Percentiles rank a stretch among this genome's conserved stretches.
Evolutionary conservation across 2,888 invertebrate genomes (phyloP).

Genomic region (Gryllus longicercus): DNA sequence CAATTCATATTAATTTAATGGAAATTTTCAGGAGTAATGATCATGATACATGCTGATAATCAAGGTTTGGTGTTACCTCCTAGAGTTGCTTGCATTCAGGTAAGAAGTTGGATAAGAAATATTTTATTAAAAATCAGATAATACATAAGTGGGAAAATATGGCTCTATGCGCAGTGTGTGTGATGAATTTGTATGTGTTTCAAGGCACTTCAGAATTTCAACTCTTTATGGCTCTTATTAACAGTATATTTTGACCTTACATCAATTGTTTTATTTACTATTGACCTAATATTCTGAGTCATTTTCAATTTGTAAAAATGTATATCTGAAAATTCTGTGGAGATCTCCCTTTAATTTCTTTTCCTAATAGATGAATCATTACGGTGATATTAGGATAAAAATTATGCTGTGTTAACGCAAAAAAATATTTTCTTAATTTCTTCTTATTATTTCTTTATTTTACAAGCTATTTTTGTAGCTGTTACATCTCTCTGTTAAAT

Average conservation of each 20-base stretch:
- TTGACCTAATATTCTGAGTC: no score
- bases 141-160: no score
- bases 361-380: no score
- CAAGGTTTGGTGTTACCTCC: slow-evolving; percentile 95
- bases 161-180: background rate
- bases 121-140: no score
- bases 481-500: slow-evolving; percentile 18
- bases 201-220: background rate
- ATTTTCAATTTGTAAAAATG: no score
- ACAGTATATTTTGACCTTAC: no score
- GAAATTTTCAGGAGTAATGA: slow-evolving; percentile 66
- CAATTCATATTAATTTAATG: background rate
- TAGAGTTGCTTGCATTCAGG: slow-evolving; percentile 78
- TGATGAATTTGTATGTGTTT: background rate
- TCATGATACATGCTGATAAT: slow-evolving; percentile 93
- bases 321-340: no score
- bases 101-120: background rate
- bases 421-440: slow-evolving; percentile 18
- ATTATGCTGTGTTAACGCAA: no score
- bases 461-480: background rate
- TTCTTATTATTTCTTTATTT: background rate
- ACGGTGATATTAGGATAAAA: no score
- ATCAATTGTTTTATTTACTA: no score
- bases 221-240: no score
- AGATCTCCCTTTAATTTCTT: no score